phyloP scores from a whole-genome alignment of 1,140 invertebrate genomes.

The Drosophila ananassae region DNA sequence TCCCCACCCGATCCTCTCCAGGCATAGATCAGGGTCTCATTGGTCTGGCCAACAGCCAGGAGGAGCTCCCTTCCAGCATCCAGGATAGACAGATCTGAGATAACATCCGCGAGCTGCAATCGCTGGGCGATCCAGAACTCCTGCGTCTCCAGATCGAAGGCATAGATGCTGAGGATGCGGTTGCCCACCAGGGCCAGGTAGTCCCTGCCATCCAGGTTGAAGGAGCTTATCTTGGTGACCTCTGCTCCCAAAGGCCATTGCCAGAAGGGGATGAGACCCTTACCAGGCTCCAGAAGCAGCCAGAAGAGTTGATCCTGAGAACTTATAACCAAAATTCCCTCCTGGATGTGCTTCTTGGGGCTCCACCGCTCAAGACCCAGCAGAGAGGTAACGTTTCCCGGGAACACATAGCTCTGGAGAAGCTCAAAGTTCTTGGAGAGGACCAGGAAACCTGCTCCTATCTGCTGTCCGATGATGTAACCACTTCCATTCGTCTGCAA shows the following conservation, averaged over 20 bases:
- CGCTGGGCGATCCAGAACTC: slow-evolving; percentile 77
- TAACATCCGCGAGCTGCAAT: slow-evolving; percentile 47
- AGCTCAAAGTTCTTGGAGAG: slow-evolving; percentile 33
- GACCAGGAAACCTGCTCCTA: slow-evolving; percentile 30
- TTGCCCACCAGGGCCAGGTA: slow-evolving; percentile 46
- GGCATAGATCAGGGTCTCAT: slow-evolving; percentile 53
- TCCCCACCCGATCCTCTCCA: slow-evolving; percentile 44
- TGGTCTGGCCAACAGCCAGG: slow-evolving; percentile 64
- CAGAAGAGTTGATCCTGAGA: slow-evolving; percentile 50
- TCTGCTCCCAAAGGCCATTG: slow-evolving; percentile 51
- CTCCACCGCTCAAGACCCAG: slow-evolving; percentile 62
- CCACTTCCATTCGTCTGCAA: slow-evolving; percentile 54
- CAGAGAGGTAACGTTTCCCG: slow-evolving; percentile 28
- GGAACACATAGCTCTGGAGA: slow-evolving; percentile 8
- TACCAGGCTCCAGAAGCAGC: slow-evolving; percentile 40
- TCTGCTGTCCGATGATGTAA: slow-evolving; percentile 59
- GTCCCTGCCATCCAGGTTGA: slow-evolving; percentile 46
- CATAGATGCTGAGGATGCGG: slow-evolving; percentile 65
- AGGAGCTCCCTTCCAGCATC: slow-evolving; percentile 69
- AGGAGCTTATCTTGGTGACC: slow-evolving; percentile 43
- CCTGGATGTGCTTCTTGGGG: slow-evolving; percentile 29
- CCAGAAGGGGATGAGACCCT: slow-evolving; percentile 43
- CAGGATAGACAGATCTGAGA: slow-evolving; percentile 54
- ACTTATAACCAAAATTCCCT: slow-evolving; percentile 59
- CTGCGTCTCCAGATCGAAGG: slow-evolving; percentile 47